phyloP scores from a whole-genome alignment of 1,140 invertebrate species.

The Sitobion miscanthi region DNA sequence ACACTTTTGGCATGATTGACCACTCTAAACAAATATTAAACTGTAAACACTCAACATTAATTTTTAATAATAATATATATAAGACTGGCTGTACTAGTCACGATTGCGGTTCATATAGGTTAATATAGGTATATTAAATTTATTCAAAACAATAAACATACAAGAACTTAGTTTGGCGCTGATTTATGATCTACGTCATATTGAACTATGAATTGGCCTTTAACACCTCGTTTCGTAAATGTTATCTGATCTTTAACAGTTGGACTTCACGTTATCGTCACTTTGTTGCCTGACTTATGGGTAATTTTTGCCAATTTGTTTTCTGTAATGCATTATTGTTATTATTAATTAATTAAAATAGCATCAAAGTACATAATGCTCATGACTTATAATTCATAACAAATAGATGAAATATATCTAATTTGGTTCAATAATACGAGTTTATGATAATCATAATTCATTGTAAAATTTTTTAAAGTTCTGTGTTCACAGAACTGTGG shows the following conservation, averaged over 20 bases:
- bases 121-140: too few species aligned
- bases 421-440: neutral
- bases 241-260: conserved; percentile 63
- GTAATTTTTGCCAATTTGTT: conserved; percentile 55
- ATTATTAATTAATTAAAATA: neutral
- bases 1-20: conserved; percentile 28
- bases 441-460: neutral
- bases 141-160: conserved; percentile 60
- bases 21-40: conserved; percentile 3
- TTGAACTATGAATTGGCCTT: conserved; percentile 71
- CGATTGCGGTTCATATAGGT: neutral
- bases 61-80: neutral
- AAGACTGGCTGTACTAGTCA: too few species aligned
- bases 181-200: conserved; percentile 69
- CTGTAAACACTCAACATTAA: neutral
- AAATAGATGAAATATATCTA: neutral
- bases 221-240: conserved; percentile 63
- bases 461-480: neutral
- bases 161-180: conserved; percentile 67
- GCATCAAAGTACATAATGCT: neutral
- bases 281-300: conserved; percentile 56
- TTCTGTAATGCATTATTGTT: conserved; percentile 24
- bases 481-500: too few species aligned
- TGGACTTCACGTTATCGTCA: conserved; percentile 58
- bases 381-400: neutral